Conservation (phyloP, 2,797 vertebrate genomes). For the Pangasius larnaudii region DNA sequence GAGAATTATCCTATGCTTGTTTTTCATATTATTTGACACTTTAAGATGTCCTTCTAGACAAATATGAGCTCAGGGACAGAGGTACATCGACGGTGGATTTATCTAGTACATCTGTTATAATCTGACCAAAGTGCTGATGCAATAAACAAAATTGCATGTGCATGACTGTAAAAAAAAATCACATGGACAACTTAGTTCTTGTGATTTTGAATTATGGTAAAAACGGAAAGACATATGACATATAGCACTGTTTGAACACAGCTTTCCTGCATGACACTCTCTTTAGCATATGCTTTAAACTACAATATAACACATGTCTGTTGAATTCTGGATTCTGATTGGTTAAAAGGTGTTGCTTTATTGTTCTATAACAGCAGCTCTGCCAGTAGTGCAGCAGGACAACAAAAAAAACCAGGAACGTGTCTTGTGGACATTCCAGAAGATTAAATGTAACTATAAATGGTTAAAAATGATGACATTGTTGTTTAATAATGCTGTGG, state of each 20-base stretch:
- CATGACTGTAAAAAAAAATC: background rate
- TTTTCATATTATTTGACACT: conserved; percentile 60
- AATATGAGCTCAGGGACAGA: conserved; percentile 36
- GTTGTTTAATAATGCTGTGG: background rate
- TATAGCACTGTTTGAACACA: background rate
- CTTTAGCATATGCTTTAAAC: background rate
- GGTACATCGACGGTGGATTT: conserved; percentile 46
- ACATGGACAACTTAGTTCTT: conserved; percentile 17
- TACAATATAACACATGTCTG: background rate
- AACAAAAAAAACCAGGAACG: background rate
- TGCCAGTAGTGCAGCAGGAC: background rate
- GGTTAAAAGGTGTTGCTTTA: background rate
- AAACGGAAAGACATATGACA: background rate
- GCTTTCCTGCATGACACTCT: background rate
- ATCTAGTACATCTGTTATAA: conserved; percentile 44
- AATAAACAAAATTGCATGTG: background rate
- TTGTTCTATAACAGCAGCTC: background rate
- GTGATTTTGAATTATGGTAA: conserved; percentile 20
- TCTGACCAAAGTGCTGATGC: conserved; percentile 15
- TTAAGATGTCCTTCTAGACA: conserved; percentile 46
- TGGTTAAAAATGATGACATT: background rate
- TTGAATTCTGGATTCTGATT: background rate
- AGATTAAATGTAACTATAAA: background rate
- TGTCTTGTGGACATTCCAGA: background rate
- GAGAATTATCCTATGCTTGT: conserved; percentile 64